Conservation (phyloP, 2,113 vertebrate genomes). For the Uria lomvia region DNA sequence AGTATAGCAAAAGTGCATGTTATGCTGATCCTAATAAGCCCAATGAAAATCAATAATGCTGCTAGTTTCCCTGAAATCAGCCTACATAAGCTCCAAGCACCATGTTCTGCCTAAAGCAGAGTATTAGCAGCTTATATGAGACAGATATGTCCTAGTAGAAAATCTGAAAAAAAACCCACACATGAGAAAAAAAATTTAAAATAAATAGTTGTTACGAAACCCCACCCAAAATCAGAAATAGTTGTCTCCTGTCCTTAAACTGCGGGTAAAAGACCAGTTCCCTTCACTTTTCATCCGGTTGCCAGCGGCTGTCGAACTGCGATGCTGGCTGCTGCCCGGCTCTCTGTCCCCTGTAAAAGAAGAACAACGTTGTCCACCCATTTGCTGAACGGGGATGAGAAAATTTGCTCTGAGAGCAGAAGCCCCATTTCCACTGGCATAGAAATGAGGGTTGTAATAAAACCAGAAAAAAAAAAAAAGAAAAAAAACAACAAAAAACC, state of each 20-base stretch:
- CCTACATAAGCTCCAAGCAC: slow-evolving; percentile 46
- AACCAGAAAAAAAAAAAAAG: background rate
- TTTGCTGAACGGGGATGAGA: background rate
- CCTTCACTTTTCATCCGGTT: background rate
- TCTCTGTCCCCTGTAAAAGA: background rate
- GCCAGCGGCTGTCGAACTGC: background rate
- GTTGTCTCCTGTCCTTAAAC: background rate
- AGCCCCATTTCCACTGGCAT: background rate
- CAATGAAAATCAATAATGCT: slow-evolving; percentile 75
- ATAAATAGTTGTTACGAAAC: background rate
- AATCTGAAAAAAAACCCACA: background rate
- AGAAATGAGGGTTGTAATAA: slow-evolving; percentile 30
- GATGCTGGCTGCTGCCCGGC: background rate
- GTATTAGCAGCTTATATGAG: slow-evolving; percentile 54
- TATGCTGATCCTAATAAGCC: slow-evolving; percentile 74
- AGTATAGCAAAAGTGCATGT: slow-evolving; percentile 66
- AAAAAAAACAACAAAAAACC: background rate
- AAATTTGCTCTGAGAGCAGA: slow-evolving; percentile 15
- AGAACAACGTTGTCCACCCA: background rate
- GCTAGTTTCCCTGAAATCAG: slow-evolving; percentile 69
- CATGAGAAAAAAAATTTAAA: background rate
- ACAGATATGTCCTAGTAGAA: background rate
- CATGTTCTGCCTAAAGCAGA: slow-evolving; percentile 63
- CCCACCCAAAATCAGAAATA: background rate
- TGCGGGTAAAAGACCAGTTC: background rate